Conservation (phyloP, 2,113 vertebrate genomes). For the Nerophis lumbriciformis region DNA sequence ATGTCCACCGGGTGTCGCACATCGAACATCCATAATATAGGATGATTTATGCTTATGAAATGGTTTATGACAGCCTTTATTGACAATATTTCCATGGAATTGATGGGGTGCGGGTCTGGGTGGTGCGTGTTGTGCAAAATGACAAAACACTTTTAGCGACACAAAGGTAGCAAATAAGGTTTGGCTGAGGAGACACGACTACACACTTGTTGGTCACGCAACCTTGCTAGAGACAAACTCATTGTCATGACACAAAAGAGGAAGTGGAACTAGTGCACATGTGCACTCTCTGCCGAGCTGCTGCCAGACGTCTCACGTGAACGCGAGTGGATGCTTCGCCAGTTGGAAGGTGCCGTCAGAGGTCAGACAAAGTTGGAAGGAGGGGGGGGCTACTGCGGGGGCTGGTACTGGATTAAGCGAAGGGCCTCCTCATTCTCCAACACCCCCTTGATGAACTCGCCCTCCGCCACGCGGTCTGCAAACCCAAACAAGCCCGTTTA, state of each 20-base stretch:
- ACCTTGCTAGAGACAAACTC: too few relatives aligned
- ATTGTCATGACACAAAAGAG: not conserved
- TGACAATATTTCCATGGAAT: too few relatives aligned
- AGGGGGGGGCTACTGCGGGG: slow-evolving; percentile 23
- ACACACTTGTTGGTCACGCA: too few relatives aligned
- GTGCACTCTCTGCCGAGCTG: not conserved
- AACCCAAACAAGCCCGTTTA: not conserved
- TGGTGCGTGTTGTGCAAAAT: too few relatives aligned
- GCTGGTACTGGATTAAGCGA: slow-evolving; percentile 63
- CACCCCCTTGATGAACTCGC: slow-evolving; percentile 62
- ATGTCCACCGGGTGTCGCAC: too few relatives aligned
- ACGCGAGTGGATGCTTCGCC: too few relatives aligned
- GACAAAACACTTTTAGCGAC: not conserved
- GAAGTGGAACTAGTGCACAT: not conserved
- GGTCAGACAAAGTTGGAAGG: not conserved
- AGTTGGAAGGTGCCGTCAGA: too few relatives aligned
- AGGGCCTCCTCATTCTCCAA: slow-evolving; percentile 52
- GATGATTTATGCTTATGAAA: too few relatives aligned
- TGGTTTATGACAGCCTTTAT: too few relatives aligned
- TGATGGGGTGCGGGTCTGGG: too few relatives aligned
- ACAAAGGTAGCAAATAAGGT: not conserved
- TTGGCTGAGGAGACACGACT: not conserved
- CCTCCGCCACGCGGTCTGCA: slow-evolving; percentile 61
- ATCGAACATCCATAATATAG: too few relatives aligned
- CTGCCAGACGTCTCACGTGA: too few relatives aligned